Base-by-base conservation (phyloP, 2,888 invertebrate species). In the Ceraclea dissimilis region DNA sequence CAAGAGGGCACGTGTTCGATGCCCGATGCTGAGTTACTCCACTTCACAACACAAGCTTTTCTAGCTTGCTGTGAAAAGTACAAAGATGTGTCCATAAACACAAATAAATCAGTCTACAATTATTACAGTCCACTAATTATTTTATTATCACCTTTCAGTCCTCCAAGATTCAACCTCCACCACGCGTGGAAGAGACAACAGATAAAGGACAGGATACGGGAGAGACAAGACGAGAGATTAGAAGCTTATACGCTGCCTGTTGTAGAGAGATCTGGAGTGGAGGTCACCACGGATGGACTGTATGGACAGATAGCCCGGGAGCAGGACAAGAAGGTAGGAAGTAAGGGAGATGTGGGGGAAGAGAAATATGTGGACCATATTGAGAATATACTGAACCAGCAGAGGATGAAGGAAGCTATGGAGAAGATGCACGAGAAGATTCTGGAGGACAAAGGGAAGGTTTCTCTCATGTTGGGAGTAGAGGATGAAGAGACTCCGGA, bases 151-250 rank as follows among this genome's bases (percentile, higher is more conserved):
- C 21, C 5, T 53, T 46, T 21, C 66, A 83, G 83, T 47, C 81
- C 82, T 1, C 80, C 80, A 56, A 74, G 79, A 52, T 82, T 82
- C 66, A 80, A 83, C 66, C 69, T 82, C 39, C 79, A 81, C 62
- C 73, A 75, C 50, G 81, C 79, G 2, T 75, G 82, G 70, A 74
- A 78, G 43, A 72, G 76, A 20, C 80, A 81, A 61, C 74, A 76
- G 47, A 72, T 76, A 54, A 79, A 79, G 64, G 77, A 79, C 19
- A 74, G 71, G 59, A 72, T 72, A 19, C 64, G 65, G 59, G 74
- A 73, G 59, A 68, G 69, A 60, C 39, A 69, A 64, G 57, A 70
- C 68, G 0, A 70, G 70, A 51, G 73, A 72, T 60, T 77, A n/a
- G 75, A 73, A 56, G 76, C 76, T 0, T 76, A 70, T 66, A 74